Percentiles rank a stretch among this genome's conserved stretches.
phyloP scores from a whole-genome alignment of 2,888 invertebrate species.

The Euplagia quadripunctaria region DNA sequence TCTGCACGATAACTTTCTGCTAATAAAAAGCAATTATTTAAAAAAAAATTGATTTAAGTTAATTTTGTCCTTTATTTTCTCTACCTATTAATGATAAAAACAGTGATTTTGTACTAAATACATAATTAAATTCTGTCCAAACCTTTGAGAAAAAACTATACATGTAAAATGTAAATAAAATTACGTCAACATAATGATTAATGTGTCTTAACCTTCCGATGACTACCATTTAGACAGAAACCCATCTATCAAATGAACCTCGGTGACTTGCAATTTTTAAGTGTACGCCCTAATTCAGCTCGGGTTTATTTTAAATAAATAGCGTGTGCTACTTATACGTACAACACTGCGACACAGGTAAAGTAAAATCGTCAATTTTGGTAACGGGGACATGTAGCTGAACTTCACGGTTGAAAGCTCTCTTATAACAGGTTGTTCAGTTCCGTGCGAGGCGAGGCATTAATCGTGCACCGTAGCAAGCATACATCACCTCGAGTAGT shows the following conservation, averaged over 20 bases:
- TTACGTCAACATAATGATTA: slow-evolving; percentile 14
- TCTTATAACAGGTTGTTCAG: slow-evolving; percentile 69
- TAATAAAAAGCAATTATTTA: too few species aligned
- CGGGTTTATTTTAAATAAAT: slow-evolving; percentile 29
- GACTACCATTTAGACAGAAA: slow-evolving; percentile 17
- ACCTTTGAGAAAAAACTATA: background rate
- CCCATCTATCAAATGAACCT: slow-evolving; percentile 18
- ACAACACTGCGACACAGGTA: slow-evolving; percentile 41
- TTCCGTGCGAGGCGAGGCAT: slow-evolving; percentile 57
- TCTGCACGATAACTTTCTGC: too few species aligned
- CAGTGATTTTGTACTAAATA: too few species aligned
- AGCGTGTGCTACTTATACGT: slow-evolving; percentile 26
- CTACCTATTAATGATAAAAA: too few species aligned
- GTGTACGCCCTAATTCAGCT: slow-evolving; percentile 18
- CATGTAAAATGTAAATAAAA: slow-evolving; percentile 38
- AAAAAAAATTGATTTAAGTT: too few species aligned
- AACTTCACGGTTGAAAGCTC: slow-evolving; percentile 70
- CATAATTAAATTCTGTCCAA: too few species aligned
- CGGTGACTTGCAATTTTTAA: slow-evolving; percentile 21
- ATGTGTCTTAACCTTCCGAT: slow-evolving; percentile 20
- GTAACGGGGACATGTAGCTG: slow-evolving; percentile 63
- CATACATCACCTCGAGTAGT: slow-evolving; percentile 66
- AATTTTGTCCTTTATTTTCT: too few species aligned
- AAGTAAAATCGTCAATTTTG: slow-evolving; percentile 67
- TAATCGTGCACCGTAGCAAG: slow-evolving; percentile 53